Evolutionary conservation across 2,888 invertebrate genomes (phyloP).

Genomic region (Caenorhabditis plicata): DNA sequence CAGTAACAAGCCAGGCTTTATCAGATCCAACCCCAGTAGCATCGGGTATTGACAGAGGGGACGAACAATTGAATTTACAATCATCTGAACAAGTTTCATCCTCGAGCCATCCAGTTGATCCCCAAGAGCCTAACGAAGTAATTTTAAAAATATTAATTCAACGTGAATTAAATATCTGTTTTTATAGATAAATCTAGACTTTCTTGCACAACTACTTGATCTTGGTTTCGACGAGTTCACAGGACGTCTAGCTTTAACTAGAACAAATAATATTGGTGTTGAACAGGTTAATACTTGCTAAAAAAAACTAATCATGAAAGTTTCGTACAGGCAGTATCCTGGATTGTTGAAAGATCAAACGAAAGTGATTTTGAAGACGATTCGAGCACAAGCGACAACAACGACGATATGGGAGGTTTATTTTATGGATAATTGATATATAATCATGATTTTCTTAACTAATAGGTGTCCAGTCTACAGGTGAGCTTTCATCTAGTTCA

Average conservation of each 20-base stretch:
- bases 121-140: constrained; percentile 31
- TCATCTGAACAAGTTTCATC: not conserved
- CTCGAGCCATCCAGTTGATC: constrained; percentile 24
- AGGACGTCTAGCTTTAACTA: constrained; percentile 41
- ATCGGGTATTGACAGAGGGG: constrained; percentile 2
- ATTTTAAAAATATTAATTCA: not conserved
- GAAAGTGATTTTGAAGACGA: constrained; percentile 45
- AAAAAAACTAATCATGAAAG: constrained; percentile 1
- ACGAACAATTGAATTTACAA: not conserved
- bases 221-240: constrained; percentile 53
- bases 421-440: not conserved
- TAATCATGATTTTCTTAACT: not conserved
- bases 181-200: constrained; percentile 28
- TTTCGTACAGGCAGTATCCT: constrained; percentile 36
- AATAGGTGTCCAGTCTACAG: constrained; percentile 8
- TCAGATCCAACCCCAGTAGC: constrained; percentile 14
- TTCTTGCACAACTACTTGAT: constrained; percentile 44
- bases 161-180: not conserved
- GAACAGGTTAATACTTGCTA: constrained; percentile 36
- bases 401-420: constrained; percentile 38
- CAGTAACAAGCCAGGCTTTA: constrained; percentile 16
- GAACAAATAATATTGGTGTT: constrained; percentile 46
- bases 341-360: constrained; percentile 55
- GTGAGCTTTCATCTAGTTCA: not conserved
- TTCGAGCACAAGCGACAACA: constrained; percentile 33